phyloP scores from a whole-genome alignment of 2,888 invertebrate genomes.

The Dioctria linearis region DNA sequence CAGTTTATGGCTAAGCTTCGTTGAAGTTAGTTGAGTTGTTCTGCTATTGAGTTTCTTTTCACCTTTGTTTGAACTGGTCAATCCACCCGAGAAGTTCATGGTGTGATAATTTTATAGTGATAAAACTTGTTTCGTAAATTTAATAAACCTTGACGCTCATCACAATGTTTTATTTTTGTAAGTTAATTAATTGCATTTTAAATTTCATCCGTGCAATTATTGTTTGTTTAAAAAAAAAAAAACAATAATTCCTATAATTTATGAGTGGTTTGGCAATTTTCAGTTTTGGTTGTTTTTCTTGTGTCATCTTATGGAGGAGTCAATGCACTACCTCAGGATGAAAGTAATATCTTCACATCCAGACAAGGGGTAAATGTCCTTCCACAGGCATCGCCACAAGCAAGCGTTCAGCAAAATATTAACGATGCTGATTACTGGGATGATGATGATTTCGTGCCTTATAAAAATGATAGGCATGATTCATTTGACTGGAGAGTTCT shows the following conservation, averaged over 20 bases:
- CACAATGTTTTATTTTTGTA: slow-evolving; percentile 23
- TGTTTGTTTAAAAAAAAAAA: not conserved
- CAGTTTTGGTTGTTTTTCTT: slow-evolving; percentile 17
- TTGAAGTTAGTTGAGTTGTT: not conserved
- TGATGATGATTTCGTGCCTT: slow-evolving; percentile 66
- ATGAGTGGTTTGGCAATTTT: not conserved
- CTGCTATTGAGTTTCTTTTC: not conserved
- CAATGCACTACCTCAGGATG: slow-evolving; percentile 5
- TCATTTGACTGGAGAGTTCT: slow-evolving; percentile 79
- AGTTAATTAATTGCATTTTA: not conserved
- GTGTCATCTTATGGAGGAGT: not conserved
- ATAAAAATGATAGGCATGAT: slow-evolving; percentile 71
- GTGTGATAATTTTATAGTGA: slow-evolving; percentile 3
- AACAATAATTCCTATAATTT: not conserved
- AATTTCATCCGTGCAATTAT: too few relatives aligned
- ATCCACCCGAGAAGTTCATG: not conserved
- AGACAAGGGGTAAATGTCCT: not conserved
- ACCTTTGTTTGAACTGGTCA: slow-evolving; percentile 14
- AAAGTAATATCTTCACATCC: not conserved
- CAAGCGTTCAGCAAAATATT: not conserved
- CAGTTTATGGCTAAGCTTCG: slow-evolving; percentile 18
- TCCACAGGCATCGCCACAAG: too few relatives aligned
- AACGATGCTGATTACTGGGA: slow-evolving; percentile 64
- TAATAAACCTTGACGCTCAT: not conserved
- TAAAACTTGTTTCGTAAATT: slow-evolving; percentile 2